A percentile compares a stretch with the other conserved stretches of the same genome.
Evolutionary conservation across 2,888 invertebrate species (phyloP).

Genomic region (Campoletis raptor): DNA sequence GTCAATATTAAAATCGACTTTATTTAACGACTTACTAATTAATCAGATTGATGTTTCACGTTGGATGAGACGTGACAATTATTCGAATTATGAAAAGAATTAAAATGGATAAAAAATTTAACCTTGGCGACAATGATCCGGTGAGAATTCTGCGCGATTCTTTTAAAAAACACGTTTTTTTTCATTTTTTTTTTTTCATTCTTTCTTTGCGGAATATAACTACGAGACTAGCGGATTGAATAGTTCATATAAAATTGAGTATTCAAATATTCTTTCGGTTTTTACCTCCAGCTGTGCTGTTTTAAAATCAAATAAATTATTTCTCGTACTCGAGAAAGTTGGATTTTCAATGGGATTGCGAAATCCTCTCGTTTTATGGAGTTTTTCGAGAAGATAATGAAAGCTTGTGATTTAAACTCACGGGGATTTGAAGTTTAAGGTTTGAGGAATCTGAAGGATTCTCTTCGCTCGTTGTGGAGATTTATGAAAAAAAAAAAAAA

Average conservation of each 20-base stretch:
- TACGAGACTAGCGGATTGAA: background rate
- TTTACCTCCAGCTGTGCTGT: conserved; percentile 33
- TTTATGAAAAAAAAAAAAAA: conserved; percentile 64
- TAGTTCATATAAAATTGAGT: conserved; percentile 26
- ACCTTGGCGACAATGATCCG: conserved; percentile 21
- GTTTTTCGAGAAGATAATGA: background rate
- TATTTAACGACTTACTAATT: conserved; percentile 26
- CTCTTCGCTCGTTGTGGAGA: conserved; percentile 11
- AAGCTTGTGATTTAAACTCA: background rate
- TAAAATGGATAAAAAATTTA: background rate
- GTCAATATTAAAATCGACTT: conserved; percentile 29
- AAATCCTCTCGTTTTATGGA: background rate
- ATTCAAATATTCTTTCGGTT: conserved; percentile 42
- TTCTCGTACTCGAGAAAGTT: conserved; percentile 9
- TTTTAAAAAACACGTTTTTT: conserved; percentile 32
- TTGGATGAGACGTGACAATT: background rate
- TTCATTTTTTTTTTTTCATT: conserved; percentile 7
- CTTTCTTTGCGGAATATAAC: conserved; percentile 9
- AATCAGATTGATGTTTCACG: conserved; percentile 10
- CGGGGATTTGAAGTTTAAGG: conserved; percentile 65
- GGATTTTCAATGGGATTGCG: conserved; percentile 15
- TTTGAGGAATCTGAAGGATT: conserved; percentile 65
- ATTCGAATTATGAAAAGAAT: background rate
- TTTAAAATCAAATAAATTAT: conserved; percentile 47
- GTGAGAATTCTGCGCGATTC: conserved; percentile 13